These are phyloP conservation scores for Anthoscopus minutus DNA, from an alignment of 2,113 vertebrate genomes.

Conservation along the genomic window DNA sequence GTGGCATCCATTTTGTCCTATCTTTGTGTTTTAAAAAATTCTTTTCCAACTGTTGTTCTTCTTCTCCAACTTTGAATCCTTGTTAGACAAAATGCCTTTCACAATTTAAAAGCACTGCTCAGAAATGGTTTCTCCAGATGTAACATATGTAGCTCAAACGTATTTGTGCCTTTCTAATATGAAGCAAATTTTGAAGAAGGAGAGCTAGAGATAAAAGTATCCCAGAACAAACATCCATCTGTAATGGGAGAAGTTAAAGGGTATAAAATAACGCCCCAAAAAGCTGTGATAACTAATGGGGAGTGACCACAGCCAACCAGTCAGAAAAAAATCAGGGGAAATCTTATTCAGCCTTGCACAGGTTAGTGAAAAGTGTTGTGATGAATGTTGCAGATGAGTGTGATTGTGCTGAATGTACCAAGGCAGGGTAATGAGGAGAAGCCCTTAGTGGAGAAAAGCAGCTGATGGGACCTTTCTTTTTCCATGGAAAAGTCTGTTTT, in stretches of 20 bases:
- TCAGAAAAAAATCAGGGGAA: background rate
- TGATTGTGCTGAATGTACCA: background rate
- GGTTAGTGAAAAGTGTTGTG: constrained; percentile 34
- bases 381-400: background rate
- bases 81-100: background rate
- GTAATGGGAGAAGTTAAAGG: background rate
- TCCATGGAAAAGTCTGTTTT: background rate
- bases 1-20: background rate
- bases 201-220: background rate
- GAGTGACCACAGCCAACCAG: background rate
- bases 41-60: background rate
- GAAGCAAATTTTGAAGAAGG: background rate
- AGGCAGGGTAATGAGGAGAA: background rate
- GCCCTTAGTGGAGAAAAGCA: background rate
- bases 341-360: background rate
- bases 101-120: background rate
- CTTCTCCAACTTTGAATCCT: background rate
- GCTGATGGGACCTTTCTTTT: constrained; percentile 5
- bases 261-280: background rate
- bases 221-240: background rate
- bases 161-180: background rate
- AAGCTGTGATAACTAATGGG: background rate
- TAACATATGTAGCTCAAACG: fast-evolving
- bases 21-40: background rate
- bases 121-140: background rate